Conservation (phyloP, 2,113 vertebrate species). For the Vireo altiloquus region DNA sequence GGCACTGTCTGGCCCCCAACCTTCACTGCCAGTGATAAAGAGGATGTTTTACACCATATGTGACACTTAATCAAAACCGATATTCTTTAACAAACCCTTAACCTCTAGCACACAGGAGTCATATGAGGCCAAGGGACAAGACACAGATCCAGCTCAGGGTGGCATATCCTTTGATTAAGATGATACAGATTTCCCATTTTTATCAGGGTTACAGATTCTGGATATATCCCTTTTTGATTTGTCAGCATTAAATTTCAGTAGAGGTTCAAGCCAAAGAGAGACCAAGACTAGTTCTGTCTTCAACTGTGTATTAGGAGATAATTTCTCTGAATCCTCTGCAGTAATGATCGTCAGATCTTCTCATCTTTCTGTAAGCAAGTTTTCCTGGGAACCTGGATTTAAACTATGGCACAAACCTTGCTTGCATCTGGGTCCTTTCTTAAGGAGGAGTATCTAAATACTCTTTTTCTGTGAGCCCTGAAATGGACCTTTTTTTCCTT, state of each 20-base stretch:
- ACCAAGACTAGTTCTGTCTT: constrained; percentile 71
- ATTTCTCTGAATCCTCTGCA: constrained; percentile 74
- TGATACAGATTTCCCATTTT: constrained; percentile 73
- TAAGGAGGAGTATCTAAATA: constrained; percentile 69
- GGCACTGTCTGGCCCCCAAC: constrained; percentile 66
- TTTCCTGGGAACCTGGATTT: constrained; percentile 68
- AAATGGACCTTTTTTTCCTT: constrained; percentile 60
- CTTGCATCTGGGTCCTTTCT: constrained; percentile 64
- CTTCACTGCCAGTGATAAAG: constrained; percentile 76
- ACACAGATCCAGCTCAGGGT: constrained; percentile 68
- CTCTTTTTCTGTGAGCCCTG: constrained; percentile 64
- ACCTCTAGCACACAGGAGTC: constrained; percentile 70
- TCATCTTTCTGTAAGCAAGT: constrained; percentile 72
- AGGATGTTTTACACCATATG: constrained; percentile 75
- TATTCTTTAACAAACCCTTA: constrained; percentile 81
- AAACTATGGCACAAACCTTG: constrained; percentile 58
- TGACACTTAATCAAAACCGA: constrained; percentile 83
- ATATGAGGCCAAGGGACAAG: constrained; percentile 72
- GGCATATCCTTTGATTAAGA: constrained; percentile 80
- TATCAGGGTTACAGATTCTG: constrained; percentile 72
- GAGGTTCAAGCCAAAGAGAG: constrained; percentile 72
- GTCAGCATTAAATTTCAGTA: constrained; percentile 77
- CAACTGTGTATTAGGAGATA: constrained; percentile 60
- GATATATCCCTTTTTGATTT: constrained; percentile 75
- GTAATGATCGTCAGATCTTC: constrained; percentile 69